Percentiles rank a stretch among this genome's conserved stretches.
phyloP scores from a whole-genome alignment of 1,140 invertebrate species.

The Camponotus floridanus region DNA sequence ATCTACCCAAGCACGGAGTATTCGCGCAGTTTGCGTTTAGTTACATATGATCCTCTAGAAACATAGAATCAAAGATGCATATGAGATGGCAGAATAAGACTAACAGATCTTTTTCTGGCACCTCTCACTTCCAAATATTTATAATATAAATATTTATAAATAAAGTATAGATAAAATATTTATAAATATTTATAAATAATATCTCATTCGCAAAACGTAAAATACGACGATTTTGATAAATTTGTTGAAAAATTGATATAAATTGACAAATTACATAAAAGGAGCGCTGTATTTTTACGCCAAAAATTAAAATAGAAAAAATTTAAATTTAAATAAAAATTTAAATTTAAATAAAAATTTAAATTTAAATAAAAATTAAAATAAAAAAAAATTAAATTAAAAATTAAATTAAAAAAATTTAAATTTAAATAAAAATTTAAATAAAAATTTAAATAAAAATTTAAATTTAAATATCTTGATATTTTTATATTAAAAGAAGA shows the following conservation, averaged over 20 bases:
- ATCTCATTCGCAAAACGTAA: neutral
- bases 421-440: neutral
- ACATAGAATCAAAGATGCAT: conserved; percentile 35
- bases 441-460: neutral
- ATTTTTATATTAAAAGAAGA: neutral
- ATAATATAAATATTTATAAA: too few relatives aligned
- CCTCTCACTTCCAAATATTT: neutral
- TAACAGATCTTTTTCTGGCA: neutral
- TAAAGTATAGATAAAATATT: too few relatives aligned
- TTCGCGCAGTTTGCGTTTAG: neutral
- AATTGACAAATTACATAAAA: neutral
- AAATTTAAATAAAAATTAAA: neutral
- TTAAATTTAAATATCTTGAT: neutral
- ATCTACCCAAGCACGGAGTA: conserved; percentile 17
- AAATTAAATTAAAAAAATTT: too few relatives aligned
- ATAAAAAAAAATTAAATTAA: neutral
- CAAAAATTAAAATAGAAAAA: too few relatives aligned
- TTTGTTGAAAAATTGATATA: conserved; percentile 5
- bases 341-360: too few relatives aligned
- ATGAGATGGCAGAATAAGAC: conserved; percentile 21
- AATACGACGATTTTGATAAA: neutral
- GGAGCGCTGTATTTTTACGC: neutral
- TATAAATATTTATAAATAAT: too few relatives aligned
- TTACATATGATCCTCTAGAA: conserved; percentile 32
- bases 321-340: neutral